A percentile compares a stretch with the other conserved stretches of the same genome.
These are phyloP conservation scores for Dryobates pubescens DNA, from an alignment of 2,797 vertebrate genomes.

Conservation along the genomic window DNA sequence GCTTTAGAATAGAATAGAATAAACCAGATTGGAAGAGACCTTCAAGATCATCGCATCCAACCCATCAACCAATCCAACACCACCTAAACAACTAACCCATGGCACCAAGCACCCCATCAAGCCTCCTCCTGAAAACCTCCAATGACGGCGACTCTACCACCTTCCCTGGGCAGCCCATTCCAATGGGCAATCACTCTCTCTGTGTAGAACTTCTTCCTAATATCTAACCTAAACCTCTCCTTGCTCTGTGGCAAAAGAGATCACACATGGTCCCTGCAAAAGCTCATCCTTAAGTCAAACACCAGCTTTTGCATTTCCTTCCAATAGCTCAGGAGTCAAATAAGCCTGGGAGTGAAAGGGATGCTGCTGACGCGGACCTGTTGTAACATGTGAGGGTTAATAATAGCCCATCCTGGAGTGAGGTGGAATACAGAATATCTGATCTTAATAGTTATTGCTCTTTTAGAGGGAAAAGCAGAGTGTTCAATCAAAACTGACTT, in stretches of 20 bases:
- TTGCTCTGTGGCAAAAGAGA: not conserved
- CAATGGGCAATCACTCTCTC: too few relatives aligned
- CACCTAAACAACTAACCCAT: too few relatives aligned
- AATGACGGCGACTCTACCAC: too few relatives aligned
- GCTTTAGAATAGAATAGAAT: too few relatives aligned
- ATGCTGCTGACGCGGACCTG: not conserved
- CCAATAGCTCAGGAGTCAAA: not conserved
- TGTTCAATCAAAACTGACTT: not conserved
- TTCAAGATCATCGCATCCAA: too few relatives aligned
- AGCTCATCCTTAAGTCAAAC: not conserved
- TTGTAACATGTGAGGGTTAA: not conserved
- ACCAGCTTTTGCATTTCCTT: not conserved
- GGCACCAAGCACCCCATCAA: too few relatives aligned
- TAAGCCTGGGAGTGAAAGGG: not conserved
- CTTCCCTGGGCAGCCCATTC: too few relatives aligned
- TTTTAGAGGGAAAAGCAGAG: not conserved
- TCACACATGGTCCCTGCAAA: not conserved
- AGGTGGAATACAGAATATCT: not conserved
- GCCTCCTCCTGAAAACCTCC: too few relatives aligned
- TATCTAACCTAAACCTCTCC: too few relatives aligned
- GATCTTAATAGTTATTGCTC: not conserved
- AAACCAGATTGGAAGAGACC: too few relatives aligned
- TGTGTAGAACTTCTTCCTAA: too few relatives aligned
- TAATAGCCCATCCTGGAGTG: not conserved
- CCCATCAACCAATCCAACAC: too few relatives aligned